Base-by-base conservation (phyloP, 2,888 invertebrate genomes). In the Caradrina kadenii region DNA sequence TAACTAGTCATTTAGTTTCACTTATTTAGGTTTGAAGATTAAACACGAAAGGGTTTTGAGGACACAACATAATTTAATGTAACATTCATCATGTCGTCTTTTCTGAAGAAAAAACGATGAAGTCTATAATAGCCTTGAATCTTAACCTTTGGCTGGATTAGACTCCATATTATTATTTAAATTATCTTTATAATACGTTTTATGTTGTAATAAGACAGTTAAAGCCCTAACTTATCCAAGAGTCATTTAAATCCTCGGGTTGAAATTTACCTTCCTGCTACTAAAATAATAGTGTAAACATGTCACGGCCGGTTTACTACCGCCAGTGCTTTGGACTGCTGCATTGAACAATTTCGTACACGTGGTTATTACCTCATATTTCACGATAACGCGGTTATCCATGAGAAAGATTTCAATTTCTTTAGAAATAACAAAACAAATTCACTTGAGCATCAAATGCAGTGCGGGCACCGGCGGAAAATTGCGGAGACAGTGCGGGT, bases 401-500 rank as follows among this genome's bases (percentile, higher is more conserved):
- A 86, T 78, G 80, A 85, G 85, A 86, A 85, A 85, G 85, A 87
- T 89, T 92, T 90, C 87, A 90, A 91, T 93, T 91, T 91, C 82
- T 88, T 76, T 72, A 82, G 86, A 87, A 91, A 92, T 91, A 92
- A 88, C 87, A 89, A 86, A 89, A 90, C 89, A 90, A 91, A 91
- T 91, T 91, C 92, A 88, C 90, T 91, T 90, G 89, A 89, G 90
- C 89, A 89, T 88, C 89, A 91, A 90, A 91, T 92, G 93, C 92
- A 93, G 83, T 88, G 88, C 77, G 82, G 88, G 90, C 90, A 90
- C 85, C 83, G 87, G 92, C 93, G 94, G 93, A 93, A 95, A 95
- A 95, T 95, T 94, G 94, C 90, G 89, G 88, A 89, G 88, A 90
- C 89, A 90, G 84, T 87, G 84, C 80, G 83, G 81, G 75, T 64